phyloP scores from a whole-genome alignment of 2,797 vertebrate genomes.

The Buphagus erythrorhynchus region DNA sequence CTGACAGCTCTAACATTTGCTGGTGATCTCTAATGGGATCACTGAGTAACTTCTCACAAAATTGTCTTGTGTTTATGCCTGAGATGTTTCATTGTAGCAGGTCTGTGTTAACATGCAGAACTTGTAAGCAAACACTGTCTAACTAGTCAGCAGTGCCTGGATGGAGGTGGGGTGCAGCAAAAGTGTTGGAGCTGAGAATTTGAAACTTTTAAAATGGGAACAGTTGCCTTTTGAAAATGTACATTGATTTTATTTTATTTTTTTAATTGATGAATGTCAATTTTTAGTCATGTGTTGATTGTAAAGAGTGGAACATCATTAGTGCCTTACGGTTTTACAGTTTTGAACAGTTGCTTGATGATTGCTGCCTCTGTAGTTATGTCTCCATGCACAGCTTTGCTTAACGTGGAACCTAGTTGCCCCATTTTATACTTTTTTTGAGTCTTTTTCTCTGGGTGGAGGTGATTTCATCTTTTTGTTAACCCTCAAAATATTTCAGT shows the following conservation, averaged over 20 bases:
- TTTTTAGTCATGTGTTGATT: slow-evolving; percentile 17
- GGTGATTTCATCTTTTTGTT: background rate
- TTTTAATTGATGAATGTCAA: slow-evolving; percentile 31
- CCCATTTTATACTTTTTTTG: background rate
- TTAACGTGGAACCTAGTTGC: background rate
- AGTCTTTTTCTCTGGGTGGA: background rate
- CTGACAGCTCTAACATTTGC: background rate
- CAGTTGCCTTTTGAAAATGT: slow-evolving; percentile 50
- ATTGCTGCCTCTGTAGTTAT: background rate
- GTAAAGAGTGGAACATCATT: background rate
- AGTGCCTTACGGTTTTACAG: background rate
- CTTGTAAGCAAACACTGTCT: background rate
- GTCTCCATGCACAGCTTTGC: background rate
- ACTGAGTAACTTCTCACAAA: background rate
- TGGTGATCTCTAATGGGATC: background rate
- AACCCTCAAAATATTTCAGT: background rate
- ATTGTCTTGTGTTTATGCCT: background rate
- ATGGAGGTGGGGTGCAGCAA: background rate
- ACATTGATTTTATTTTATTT: background rate
- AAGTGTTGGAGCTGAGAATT: background rate
- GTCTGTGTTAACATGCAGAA: background rate
- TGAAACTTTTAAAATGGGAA: background rate
- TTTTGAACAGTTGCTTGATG: background rate
- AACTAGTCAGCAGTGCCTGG: background rate
- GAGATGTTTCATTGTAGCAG: background rate